phyloP scores from a whole-genome alignment of 2,113 vertebrate species.

The Cervus canadensis region DNA sequence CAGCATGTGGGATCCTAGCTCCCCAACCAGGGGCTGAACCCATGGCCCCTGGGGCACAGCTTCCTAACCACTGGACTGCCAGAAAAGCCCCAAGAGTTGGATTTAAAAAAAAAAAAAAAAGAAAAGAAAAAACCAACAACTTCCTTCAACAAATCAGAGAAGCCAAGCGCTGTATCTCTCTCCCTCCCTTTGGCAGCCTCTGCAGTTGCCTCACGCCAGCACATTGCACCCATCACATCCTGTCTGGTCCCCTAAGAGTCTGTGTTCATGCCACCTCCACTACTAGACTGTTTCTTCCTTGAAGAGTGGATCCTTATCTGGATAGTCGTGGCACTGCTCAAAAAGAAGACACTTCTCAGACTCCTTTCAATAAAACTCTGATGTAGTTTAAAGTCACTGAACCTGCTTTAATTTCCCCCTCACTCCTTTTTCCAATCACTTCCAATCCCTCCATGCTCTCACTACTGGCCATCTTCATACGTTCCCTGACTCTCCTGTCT shows the following conservation, averaged over 20 bases:
- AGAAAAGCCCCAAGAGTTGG: background rate
- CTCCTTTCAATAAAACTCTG: background rate
- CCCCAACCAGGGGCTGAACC: background rate
- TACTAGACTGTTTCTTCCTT: background rate
- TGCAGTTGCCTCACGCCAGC: background rate
- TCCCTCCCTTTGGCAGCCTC: background rate
- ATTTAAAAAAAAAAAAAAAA: too few relatives aligned
- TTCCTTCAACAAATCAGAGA: background rate
- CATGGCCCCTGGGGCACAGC: background rate
- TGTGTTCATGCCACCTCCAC: fast-evolving
- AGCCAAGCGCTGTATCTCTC: background rate
- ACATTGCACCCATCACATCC: fast-evolving
- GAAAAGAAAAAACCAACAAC: background rate
- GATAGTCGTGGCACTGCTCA: background rate
- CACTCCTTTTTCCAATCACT: background rate
- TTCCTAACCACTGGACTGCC: background rate
- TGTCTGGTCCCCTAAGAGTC: background rate
- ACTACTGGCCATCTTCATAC: background rate
- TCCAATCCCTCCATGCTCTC: background rate
- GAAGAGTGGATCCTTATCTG: background rate
- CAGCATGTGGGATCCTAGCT: background rate
- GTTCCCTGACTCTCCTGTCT: too few relatives aligned
- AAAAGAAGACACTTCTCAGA: background rate
- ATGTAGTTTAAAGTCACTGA: background rate
- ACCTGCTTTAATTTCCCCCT: background rate